phyloP scores from a whole-genome alignment of 2,113 vertebrate species.

The Axis porcinus region DNA sequence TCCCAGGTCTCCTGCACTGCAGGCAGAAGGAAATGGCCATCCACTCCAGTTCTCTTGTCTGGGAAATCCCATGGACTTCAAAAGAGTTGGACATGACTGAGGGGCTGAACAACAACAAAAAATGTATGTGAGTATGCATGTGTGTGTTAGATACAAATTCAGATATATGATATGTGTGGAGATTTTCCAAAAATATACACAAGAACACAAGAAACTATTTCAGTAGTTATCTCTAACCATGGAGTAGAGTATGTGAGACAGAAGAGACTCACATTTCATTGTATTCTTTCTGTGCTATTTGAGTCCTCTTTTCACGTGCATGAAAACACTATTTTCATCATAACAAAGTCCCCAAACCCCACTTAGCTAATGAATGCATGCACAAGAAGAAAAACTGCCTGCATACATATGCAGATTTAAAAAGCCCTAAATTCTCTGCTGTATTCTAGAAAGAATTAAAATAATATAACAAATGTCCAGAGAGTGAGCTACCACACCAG shows the following conservation, averaged over 20 bases:
- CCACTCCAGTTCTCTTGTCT: background rate
- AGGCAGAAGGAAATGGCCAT: background rate
- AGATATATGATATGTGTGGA: background rate
- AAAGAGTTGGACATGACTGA: background rate
- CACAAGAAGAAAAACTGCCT: background rate
- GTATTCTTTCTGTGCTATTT: background rate
- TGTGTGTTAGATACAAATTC: background rate
- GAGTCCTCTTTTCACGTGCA: background rate
- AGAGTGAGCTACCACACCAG: constrained; percentile 12
- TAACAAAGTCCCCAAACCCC: background rate
- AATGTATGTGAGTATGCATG: fast-evolving
- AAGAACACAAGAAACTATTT: background rate
- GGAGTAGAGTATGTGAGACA: background rate
- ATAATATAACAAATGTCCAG: background rate
- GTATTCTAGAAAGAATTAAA: constrained; percentile 32
- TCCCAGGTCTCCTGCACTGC: background rate
- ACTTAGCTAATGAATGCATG: background rate
- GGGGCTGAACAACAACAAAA: background rate
- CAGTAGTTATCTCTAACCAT: background rate
- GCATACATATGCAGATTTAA: background rate
- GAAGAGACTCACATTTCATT: background rate
- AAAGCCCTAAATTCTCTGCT: background rate
- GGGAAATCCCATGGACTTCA: background rate
- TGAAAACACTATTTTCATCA: background rate
- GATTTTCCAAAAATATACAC: background rate